These are phyloP conservation scores for Eristalis arbustorum DNA, from an alignment of 2,888 invertebrate species.

Conservation along the genomic window DNA sequence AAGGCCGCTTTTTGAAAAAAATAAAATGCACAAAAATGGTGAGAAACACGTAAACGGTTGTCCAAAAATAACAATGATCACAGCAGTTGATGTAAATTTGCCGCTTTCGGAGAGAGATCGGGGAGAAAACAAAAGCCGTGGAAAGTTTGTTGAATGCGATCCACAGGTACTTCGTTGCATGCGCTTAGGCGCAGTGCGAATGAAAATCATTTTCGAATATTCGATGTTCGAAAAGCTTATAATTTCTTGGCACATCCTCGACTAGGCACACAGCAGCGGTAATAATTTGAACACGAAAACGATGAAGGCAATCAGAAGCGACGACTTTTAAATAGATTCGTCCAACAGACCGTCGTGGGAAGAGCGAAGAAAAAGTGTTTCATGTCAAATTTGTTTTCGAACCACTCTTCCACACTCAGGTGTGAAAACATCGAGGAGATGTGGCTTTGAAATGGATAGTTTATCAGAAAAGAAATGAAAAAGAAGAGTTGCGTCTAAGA, in stretches of 20 bases:
- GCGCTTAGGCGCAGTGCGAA: background rate
- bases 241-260: background rate
- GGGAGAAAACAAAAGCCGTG: background rate
- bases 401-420: background rate
- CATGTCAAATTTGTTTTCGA: slow-evolving; percentile 1
- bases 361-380: background rate
- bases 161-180: slow-evolving; percentile 12
- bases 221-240: slow-evolving; percentile 8
- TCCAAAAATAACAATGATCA: slow-evolving; percentile 35
- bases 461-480: background rate
- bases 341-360: background rate
- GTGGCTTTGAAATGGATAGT: slow-evolving; percentile 30
- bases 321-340: background rate
- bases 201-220: background rate
- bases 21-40: slow-evolving; percentile 12
- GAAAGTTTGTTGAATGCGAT: slow-evolving; percentile 4
- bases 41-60: slow-evolving; percentile 1
- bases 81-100: slow-evolving; percentile 12
- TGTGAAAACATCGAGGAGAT: slow-evolving; percentile 1
- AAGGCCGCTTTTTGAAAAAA: slow-evolving; percentile 2
- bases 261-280: background rate
- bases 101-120: background rate
- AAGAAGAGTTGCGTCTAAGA: background rate
- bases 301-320: background rate
- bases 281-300: slow-evolving; percentile 14